Evolutionary conservation across 1,140 invertebrate species (phyloP), one percentile per base, ranked within the genome.

Genomic region (Mya arenaria): DNA sequence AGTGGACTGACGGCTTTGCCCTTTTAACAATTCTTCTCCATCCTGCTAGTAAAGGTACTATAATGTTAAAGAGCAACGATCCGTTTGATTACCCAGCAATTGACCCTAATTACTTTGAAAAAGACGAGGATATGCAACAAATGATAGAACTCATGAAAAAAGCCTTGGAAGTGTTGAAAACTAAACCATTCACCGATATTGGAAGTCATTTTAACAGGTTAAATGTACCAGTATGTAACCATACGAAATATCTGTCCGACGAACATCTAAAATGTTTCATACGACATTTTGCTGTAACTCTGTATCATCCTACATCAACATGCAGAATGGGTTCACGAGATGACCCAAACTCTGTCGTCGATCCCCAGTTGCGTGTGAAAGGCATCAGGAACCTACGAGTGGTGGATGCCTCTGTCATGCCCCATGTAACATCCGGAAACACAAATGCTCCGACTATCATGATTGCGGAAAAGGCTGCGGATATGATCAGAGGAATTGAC

Each of bases 41-140:
- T 41, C 91, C 84, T 63, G 91, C 82, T 73, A 91, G 69, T 80
- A 69, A 83, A 80, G 84, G 93, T 85, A 84, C 87, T 75, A 83
- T 90, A 79, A 58, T 69, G 44, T 72, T 93, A 73, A 78, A 90
- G 87, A 86, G 69, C 52, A 94, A 92, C 28, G 96, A 98, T 91
- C 97, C 98, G 0, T 94, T 96, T 23, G 94, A 96, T 3, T 94
- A 96, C 83, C 97, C 97, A 0, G 94, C 96, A 1, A 96, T 99
- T 23, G 96, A 97, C 90, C 97, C 98, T 0, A 87, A 86, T 37
- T 93, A 87, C 83, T 85, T 80, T 25, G 85, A 65, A 17, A 37
- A 89, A 36, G 58, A 36, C 19, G 69, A 83, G 58, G 85, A 86
- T 80, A 32, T 84, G 4, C 68, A 80, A 17, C 34, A 41, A 19